Conservation (phyloP, 1,140 invertebrate genomes). For the Drosophila kanapiae region DNA sequence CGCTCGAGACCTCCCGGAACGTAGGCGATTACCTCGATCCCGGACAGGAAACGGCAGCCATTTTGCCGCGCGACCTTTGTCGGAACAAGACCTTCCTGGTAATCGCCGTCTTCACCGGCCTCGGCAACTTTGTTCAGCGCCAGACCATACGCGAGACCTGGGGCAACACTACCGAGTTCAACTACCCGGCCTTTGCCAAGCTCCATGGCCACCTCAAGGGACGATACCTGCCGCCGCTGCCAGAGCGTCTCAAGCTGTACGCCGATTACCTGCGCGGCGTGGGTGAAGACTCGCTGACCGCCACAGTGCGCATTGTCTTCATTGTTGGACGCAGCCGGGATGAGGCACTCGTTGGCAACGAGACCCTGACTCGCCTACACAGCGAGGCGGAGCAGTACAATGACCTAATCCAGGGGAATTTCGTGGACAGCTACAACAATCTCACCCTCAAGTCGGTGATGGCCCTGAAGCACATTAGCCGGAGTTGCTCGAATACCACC, state of each 20-base stretch:
- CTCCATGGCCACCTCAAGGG: conserved; percentile 68
- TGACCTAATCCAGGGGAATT: conserved; percentile 96
- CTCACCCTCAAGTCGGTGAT: conserved; percentile 95
- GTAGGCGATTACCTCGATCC: conserved; percentile 90
- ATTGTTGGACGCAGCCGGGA: conserved; percentile 62
- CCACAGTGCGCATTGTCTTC: conserved; percentile 70
- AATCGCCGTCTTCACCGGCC: conserved; percentile 91
- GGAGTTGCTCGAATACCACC: conserved; percentile 87
- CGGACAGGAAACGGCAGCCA: conserved; percentile 89
- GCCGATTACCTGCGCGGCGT: conserved; percentile 51
- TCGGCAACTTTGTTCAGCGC: conserved; percentile 88
- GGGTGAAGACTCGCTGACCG: conserved; percentile 21
- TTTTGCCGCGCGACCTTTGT: conserved; percentile 88
- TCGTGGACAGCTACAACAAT: conserved; percentile 96
- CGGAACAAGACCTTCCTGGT: conserved; percentile 87
- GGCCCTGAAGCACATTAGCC: conserved; percentile 92
- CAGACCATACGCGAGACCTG: conserved; percentile 92
- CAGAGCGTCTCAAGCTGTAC: conserved; percentile 53
- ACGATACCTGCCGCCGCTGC: conserved; percentile 53
- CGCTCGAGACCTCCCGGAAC: conserved; percentile 90
- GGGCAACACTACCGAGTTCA: conserved; percentile 88
- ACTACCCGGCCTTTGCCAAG: conserved; percentile 86
- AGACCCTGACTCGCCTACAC: conserved; percentile 63
- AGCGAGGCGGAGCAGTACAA: conserved; percentile 80
- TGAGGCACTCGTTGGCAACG: conserved; percentile 63